Conservation (phyloP, 2,888 invertebrate species). For the Melanophora roralis region DNA sequence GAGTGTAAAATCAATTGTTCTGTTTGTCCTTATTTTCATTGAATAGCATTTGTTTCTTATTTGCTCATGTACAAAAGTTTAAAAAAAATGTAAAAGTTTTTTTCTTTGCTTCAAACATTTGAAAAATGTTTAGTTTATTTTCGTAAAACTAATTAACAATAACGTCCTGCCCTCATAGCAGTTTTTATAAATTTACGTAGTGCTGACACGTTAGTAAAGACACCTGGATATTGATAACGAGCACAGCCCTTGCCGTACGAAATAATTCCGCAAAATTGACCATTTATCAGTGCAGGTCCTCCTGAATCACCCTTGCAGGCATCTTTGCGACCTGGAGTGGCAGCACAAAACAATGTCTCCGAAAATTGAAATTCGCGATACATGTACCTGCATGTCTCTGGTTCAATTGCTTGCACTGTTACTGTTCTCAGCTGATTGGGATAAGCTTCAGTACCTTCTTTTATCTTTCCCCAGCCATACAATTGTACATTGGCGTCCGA, state of each 20-base stretch:
- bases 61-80: too few species aligned
- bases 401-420: slow-evolving; percentile 11
- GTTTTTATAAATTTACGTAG: slow-evolving; percentile 8
- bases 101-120: too few species aligned
- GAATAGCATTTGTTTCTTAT: too few species aligned
- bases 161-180: not conserved
- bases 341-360: slow-evolving; percentile 63
- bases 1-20: too few species aligned
- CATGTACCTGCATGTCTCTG: not conserved
- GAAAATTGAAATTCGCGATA: slow-evolving; percentile 29
- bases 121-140: too few species aligned
- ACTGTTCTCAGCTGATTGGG: slow-evolving; percentile 43
- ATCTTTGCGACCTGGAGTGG: slow-evolving; percentile 24
- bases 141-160: too few species aligned
- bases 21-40: too few species aligned
- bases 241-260: slow-evolving; percentile 75
- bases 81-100: too few species aligned
- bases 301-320: slow-evolving; percentile 64
- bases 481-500: too few species aligned
- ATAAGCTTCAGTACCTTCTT: too few species aligned
- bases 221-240: slow-evolving; percentile 83
- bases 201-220: slow-evolving; percentile 78
- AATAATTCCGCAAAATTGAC: slow-evolving; percentile 80
- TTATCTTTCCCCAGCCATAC: too few species aligned
- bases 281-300: slow-evolving; percentile 60